These are phyloP conservation scores for Coelinius sp. DNA, from an alignment of 2,888 invertebrate genomes.

Conservation along the genomic window DNA sequence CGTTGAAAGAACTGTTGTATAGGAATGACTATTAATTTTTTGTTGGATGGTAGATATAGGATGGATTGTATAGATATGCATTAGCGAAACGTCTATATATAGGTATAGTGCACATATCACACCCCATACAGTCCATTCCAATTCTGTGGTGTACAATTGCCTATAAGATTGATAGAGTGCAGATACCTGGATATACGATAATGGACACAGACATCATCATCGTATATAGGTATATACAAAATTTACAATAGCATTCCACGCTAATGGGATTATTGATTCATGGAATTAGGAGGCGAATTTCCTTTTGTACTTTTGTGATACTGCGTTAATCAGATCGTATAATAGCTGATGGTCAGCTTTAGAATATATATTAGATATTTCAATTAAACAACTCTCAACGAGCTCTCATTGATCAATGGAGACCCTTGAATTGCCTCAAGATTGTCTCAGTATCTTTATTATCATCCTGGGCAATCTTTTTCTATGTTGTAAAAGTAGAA, in stretches of 20 bases:
- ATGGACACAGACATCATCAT: neutral
- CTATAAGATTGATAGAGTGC: constrained; percentile 18
- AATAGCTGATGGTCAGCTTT: no score
- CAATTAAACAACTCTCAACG: no score
- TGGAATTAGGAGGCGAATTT: neutral
- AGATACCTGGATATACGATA: constrained; percentile 3
- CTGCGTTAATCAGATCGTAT: neutral
- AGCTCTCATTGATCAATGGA: no score
- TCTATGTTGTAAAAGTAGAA: constrained; percentile 9
- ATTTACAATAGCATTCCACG: neutral
- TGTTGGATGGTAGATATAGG: neutral
- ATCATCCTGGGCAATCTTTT: constrained; percentile 7
- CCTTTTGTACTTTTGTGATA: neutral
- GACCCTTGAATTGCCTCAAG: neutral
- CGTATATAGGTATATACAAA: neutral
- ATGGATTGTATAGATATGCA: constrained; percentile 27
- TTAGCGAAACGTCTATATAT: constrained; percentile 15
- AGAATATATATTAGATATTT: no score
- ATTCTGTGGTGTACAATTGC: constrained; percentile 5
- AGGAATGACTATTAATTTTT: constrained; percentile 27
- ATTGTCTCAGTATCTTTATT: constrained; percentile 21
- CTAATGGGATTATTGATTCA: neutral
- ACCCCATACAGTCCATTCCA: constrained; percentile 9
- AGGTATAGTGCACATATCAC: neutral
- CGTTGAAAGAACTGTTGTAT: neutral